Evolutionary conservation across 2,797 vertebrate species (phyloP).

Genomic region (Salmo trutta): DNA sequence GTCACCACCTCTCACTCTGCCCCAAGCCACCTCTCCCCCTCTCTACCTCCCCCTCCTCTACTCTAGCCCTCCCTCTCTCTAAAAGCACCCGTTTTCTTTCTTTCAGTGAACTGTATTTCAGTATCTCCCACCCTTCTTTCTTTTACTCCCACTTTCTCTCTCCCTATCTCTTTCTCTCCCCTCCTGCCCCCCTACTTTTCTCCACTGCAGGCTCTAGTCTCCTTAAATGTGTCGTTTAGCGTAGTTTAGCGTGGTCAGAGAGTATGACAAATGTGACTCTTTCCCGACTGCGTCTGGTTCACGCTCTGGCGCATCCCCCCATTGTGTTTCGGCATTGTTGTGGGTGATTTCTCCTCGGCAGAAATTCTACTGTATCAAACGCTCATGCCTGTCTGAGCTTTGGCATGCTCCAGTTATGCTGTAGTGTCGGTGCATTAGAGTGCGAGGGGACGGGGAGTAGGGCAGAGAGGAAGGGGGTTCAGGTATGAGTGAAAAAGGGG

Average conservation of each 20-base stretch:
- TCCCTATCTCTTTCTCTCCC: too few species aligned
- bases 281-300: conserved; percentile 73
- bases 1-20: conserved; percentile 57
- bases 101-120: background rate
- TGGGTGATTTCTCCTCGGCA: conserved; percentile 71
- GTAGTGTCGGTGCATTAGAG: conserved; percentile 73
- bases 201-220: conserved; percentile 61
- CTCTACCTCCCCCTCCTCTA: background rate
- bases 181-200: conserved; percentile 4
- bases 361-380: conserved; percentile 78
- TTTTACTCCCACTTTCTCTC: background rate
- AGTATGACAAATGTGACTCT: conserved; percentile 83
- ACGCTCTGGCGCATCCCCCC: conserved; percentile 66
- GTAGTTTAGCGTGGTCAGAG: conserved; percentile 79
- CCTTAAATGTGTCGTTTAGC: conserved; percentile 78
- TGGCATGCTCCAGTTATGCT: conserved; percentile 82
- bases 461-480: conserved; percentile 8
- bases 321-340: conserved; percentile 79
- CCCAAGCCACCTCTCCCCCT: conserved; percentile 36
- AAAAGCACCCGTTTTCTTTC: background rate
- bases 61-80: conserved; percentile 15
- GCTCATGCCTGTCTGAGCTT: conserved; percentile 84
- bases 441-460: conserved; percentile 34
- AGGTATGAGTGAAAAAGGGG: conserved; percentile 9
- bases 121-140: background rate